Conservation (phyloP, 1,140 invertebrate genomes). For the Microvelia longipes region DNA sequence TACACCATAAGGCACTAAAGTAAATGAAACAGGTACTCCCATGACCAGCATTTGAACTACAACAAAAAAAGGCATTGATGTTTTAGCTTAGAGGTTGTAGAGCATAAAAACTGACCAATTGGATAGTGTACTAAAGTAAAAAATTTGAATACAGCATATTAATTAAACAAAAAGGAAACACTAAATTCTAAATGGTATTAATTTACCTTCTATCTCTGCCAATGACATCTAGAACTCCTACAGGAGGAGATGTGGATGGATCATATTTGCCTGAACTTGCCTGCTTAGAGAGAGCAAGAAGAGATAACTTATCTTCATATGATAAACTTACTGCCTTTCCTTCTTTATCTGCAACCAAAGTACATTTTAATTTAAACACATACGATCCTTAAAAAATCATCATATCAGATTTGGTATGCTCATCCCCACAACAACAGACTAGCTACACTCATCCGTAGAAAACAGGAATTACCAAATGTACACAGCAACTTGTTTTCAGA, state of each 20-base stretch:
- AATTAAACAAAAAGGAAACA: too few relatives aligned
- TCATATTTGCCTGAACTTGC: constrained; percentile 70
- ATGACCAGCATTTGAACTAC: too few relatives aligned
- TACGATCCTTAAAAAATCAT: constrained; percentile 7
- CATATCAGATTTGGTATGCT: background rate
- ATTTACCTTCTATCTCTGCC: constrained; percentile 77
- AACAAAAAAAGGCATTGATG: too few relatives aligned
- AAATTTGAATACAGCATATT: too few relatives aligned
- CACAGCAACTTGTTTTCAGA: background rate
- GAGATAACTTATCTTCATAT: constrained; percentile 80
- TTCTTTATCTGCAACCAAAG: constrained; percentile 74
- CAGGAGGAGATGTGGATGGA: constrained; percentile 54
- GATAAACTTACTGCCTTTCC: constrained; percentile 86
- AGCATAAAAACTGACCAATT: too few relatives aligned
- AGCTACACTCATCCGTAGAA: background rate
- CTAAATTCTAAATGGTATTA: too few relatives aligned
- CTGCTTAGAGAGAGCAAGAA: constrained; percentile 86
- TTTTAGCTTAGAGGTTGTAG: too few relatives aligned
- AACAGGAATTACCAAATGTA: background rate
- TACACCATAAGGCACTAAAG: too few relatives aligned
- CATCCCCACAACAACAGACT: background rate
- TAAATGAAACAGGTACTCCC: too few relatives aligned
- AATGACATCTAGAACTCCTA: constrained; percentile 89
- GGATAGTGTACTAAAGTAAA: too few relatives aligned
- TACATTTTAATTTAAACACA: constrained; percentile 16